Base-by-base conservation (phyloP, 2,888 invertebrate genomes). In the Sesia apiformis region DNA sequence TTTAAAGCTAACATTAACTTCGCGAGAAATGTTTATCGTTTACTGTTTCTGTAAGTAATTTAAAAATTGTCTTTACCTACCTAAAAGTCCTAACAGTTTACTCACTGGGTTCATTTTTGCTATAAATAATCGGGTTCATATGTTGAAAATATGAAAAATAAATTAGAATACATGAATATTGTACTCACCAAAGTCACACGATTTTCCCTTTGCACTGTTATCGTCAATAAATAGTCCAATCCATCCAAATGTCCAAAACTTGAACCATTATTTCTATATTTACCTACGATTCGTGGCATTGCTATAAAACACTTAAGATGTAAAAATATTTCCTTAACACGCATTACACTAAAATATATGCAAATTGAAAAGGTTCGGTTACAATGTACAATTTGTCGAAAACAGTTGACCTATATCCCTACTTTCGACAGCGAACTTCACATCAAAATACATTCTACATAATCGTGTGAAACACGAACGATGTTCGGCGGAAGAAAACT, bases 401-500 rank as follows among this genome's bases (percentile, higher is more conserved):
- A 38, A 1, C 53, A 40, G 4, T 50, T 38, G 50, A 50, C 50
- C 50, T 50, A 67, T 23, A 80, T 78, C 62, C 74, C 69, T 63
- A 73, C 72, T 76, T 77, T 71, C 63, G 69, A 64, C 61, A 65
- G 57, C 67, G 69, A 66, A 64, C 65, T 64, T 60, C 61, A 40
- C 52, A 52, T 55, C 40, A 55, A 59, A 60, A 64, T 65, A 67
- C 63, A 63, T 60, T 58, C 58, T 40, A 42, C 7, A 39, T 58
- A 52, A 57, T 49, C 40, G 51, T 61, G 58, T 57, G 61, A 67
- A 50, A 74, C 67, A 67, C 67, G 66, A 69, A 67, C 70, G 70
- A 69, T 63, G 67, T 61, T 55, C 55, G 56, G 52, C 72, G 75
- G 70, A 76, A 75, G 65, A 75, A 74, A 70, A 71, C 61, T 71